A percentile compares a stretch with the other conserved stretches of the same genome.
Conservation (phyloP, 1,140 invertebrate genomes). For the Lerema accius region DNA sequence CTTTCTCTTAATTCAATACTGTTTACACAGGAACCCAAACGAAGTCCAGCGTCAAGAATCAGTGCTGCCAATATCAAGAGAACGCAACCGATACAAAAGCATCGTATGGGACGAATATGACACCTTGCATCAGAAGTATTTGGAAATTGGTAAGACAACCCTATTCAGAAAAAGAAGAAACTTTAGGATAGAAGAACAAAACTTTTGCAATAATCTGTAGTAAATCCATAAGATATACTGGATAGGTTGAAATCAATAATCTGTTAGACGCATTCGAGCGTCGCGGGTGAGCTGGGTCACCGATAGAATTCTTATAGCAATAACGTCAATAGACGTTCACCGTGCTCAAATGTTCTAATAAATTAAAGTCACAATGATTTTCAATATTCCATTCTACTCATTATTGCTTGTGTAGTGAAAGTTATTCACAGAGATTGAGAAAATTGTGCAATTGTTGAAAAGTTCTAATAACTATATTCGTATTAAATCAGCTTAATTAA, state of each 20-base stretch:
- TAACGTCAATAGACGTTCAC: background rate
- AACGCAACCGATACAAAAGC: conserved; percentile 91
- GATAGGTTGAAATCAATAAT: background rate
- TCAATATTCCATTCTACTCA: conserved; percentile 29
- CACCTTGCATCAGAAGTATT: conserved; percentile 94
- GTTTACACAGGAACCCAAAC: conserved; percentile 90
- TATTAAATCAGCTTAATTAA: too few species aligned
- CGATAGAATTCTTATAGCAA: background rate
- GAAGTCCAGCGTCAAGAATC: conserved; percentile 90
- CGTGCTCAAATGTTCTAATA: background rate
- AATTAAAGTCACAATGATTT: background rate
- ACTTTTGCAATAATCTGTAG: background rate
- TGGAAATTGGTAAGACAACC: conserved; percentile 95
- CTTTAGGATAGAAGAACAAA: background rate
- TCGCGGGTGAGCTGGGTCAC: background rate
- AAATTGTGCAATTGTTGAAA: too few species aligned
- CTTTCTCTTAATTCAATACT: background rate
- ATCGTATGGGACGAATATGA: conserved; percentile 96
- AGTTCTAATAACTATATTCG: too few species aligned
- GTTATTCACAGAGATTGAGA: too few species aligned
- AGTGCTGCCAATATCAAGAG: conserved; percentile 89
- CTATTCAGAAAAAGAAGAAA: too few species aligned
- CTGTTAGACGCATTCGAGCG: background rate
- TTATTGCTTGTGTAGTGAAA: too few species aligned
- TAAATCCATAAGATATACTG: background rate